Evolutionary conservation across 37 sponge, comb jelly and placozoan species (phyloP).

Genomic region (Diacarnus erythraeanus): DNA sequence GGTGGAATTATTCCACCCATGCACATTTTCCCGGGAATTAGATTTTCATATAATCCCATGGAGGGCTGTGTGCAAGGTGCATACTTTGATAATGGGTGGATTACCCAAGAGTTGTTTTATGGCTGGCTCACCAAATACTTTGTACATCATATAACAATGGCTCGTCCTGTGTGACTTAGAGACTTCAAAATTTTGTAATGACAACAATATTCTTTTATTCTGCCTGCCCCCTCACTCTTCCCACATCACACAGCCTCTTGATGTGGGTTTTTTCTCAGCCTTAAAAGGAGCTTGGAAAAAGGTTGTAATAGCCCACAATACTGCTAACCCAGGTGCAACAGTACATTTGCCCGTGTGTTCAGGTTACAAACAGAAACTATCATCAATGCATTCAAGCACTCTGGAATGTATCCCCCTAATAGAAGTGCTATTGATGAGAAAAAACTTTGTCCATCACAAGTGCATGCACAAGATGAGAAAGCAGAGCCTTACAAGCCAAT

Average conservation of each 20-base stretch:
- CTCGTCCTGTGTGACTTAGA: conserved; percentile 20
- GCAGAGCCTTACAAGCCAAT: too few relatives aligned
- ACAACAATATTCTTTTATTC: neutral
- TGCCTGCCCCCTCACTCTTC: neutral
- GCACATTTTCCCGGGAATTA: conserved; percentile 43
- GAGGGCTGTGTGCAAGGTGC: conserved; percentile 30
- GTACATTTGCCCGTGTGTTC: too few relatives aligned
- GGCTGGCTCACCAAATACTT: conserved; percentile 50
- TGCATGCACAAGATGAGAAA: too few relatives aligned
- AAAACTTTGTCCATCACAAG: too few relatives aligned
- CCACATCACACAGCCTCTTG: neutral
- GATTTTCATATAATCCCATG: conserved; percentile 49
- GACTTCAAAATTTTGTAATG: neutral
- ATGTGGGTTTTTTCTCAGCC: neutral
- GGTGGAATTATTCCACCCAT: conserved; percentile 43
- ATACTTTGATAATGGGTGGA: conserved; percentile 55
- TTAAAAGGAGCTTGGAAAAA: neutral
- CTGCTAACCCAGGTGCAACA: neutral
- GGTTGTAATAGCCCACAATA: neutral
- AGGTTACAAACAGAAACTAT: too few relatives aligned
- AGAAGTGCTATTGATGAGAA: too few relatives aligned
- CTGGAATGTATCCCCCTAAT: too few relatives aligned
- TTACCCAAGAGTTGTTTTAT: conserved; percentile 39
- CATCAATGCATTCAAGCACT: too few relatives aligned
- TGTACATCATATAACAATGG: neutral